Evolutionary conservation across 2,113 vertebrate species (phyloP).

Genomic region (Oreochromis spilurus): DNA sequence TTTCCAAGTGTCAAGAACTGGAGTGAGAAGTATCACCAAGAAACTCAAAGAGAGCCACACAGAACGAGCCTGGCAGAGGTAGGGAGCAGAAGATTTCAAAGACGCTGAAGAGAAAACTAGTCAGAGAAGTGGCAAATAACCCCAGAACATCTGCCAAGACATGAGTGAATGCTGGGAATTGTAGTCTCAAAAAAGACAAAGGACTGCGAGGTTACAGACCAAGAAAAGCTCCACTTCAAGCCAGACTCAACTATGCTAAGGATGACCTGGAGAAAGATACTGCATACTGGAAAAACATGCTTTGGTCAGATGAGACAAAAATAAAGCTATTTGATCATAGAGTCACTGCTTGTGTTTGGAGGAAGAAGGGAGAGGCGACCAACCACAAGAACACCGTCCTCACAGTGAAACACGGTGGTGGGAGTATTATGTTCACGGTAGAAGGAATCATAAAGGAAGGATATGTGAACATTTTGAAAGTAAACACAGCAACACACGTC

Average conservation of each 20-base stretch:
- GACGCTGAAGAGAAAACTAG: background rate
- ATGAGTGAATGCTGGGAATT: background rate
- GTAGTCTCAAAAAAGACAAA: background rate
- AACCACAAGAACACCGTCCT: background rate
- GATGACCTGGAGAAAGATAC: background rate
- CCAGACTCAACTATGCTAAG: background rate
- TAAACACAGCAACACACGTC: background rate
- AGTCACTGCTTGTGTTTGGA: background rate
- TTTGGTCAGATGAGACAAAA: background rate
- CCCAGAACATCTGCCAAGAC: background rate
- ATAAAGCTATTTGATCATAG: background rate
- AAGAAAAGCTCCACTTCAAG: background rate
- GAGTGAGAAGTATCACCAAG: background rate
- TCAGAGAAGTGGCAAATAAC: background rate
- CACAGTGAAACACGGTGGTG: background rate
- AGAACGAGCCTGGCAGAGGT: background rate
- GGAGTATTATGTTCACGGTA: accelerated
- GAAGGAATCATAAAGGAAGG: background rate
- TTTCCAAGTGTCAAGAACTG: background rate
- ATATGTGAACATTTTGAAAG: background rate
- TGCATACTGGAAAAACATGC: background rate
- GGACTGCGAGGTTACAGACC: background rate
- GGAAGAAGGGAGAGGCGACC: background rate
- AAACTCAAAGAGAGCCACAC: background rate
- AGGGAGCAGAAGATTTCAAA: background rate